Base-by-base conservation (phyloP, 2,113 vertebrate species). In the Phylloscopus trochilus region DNA sequence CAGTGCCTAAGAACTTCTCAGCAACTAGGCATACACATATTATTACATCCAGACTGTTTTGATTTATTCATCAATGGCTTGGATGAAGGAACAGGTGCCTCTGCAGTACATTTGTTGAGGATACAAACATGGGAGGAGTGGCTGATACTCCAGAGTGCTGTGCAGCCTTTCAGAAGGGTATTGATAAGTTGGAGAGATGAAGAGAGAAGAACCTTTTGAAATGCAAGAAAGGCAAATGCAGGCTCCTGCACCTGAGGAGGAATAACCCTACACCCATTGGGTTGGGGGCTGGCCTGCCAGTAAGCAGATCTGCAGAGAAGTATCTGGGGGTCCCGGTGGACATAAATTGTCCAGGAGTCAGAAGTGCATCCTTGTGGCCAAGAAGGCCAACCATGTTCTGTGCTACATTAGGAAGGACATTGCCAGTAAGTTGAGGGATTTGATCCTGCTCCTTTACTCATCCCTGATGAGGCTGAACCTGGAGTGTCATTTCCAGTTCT, bases 131-230 rank as follows among this genome's bases (percentile, higher is more conserved):
- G 5, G 7, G 11, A 69, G 18, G 12, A 2, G 2, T 37, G 22
- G 17, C 5, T 6, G 6, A 23, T 33, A 7, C 6, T 3, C 33
- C 33, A 53, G 68, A 37, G 21, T 2, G 11, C 15, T 39, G 28
- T 19, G 28, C n/a, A 53, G 19, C 10, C 47, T 56, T 59, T 60
- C 27, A 46, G 22, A 39, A 10, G 12, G 18, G 5, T 21, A 46
- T 28, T 2, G 1, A 5, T 12, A 33, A 1, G 5, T 33, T 52
- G 14, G n/a, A 52, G 23, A 37, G 5, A 24, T 16, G 19, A 9
- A 3, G 37, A 35, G 13, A 51, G 24, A 58, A 35, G 5, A 67
- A 16, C 17, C 1, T 2, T 26, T 14, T 13, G 23, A 39, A 78
- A 35, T 28, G 78, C 74, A n/a, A 39, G 18, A 19, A 87, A 19